A percentile compares a stretch with the other conserved stretches of the same genome.
These are phyloP conservation scores for Sarcophilus harrisii DNA, from an alignment of 2,797 vertebrate species.

Conservation along the genomic window DNA sequence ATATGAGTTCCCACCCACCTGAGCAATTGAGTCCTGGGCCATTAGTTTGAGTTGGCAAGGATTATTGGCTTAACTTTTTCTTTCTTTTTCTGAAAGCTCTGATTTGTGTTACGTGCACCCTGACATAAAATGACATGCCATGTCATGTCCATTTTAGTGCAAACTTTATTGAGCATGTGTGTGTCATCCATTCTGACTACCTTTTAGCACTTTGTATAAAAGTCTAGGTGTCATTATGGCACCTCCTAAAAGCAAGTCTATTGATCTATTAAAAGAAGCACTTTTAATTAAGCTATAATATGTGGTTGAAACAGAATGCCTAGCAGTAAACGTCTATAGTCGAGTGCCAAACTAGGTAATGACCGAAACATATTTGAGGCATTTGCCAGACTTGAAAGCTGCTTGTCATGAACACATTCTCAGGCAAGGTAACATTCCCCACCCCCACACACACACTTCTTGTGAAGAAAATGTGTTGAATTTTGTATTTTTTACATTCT, in stretches of 20 bases:
- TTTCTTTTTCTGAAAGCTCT: conserved; percentile 66
- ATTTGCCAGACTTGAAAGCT: conserved; percentile 69
- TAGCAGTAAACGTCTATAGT: conserved; percentile 67
- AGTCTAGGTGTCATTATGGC: conserved; percentile 71
- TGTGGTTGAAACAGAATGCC: conserved; percentile 67
- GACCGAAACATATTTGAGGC: conserved; percentile 56
- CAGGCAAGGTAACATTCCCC: conserved; percentile 49
- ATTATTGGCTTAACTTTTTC: conserved; percentile 47
- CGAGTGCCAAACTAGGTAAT: conserved; percentile 66
- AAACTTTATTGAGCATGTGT: conserved; percentile 61
- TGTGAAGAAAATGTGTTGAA: conserved; percentile 20
- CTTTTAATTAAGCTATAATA: conserved; percentile 82
- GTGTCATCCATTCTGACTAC: conserved; percentile 71
- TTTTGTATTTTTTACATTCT: conserved; percentile 23
- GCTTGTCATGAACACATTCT: conserved; percentile 25
- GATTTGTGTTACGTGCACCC: conserved; percentile 59
- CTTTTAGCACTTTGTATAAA: conserved; percentile 74
- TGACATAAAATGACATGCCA: conserved; percentile 51
- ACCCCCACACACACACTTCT: neutral
- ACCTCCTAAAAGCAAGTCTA: conserved; percentile 76
- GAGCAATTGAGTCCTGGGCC: conserved; percentile 77
- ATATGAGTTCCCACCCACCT: conserved; percentile 77
- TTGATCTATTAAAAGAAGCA: conserved; percentile 81
- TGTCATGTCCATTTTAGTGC: conserved; percentile 61
- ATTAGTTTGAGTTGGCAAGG: conserved; percentile 81